These are phyloP conservation scores for Eueides isabella DNA, from an alignment of 1,140 invertebrate genomes.

Conservation along the genomic window DNA sequence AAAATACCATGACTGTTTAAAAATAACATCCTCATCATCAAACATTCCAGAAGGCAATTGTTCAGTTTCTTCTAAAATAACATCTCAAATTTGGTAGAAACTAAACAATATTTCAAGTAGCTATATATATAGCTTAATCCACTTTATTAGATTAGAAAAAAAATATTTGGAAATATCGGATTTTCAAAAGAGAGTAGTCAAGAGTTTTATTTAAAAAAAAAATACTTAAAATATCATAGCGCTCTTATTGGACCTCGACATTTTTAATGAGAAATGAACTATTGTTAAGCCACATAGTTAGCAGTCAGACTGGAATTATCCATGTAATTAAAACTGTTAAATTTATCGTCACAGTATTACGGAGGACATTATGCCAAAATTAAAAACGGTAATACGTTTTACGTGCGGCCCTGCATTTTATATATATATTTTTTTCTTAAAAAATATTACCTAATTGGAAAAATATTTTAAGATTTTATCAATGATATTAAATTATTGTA, in stretches of 20 bases:
- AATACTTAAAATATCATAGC: background rate
- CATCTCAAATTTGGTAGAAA: no score
- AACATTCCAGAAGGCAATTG: no score
- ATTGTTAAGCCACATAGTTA: constrained; percentile 26
- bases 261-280: constrained; percentile 32
- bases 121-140: no score
- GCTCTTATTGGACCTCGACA: constrained; percentile 20
- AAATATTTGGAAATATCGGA: no score
- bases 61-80: no score
- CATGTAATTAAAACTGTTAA: constrained; percentile 32
- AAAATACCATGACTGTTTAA: no score
- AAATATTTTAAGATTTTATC: background rate
- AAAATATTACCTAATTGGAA: background rate
- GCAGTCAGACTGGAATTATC: constrained; percentile 19
- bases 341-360: constrained; percentile 30
- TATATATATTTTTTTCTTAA: background rate
- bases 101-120: no score
- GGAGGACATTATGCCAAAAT: constrained; percentile 19
- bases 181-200: no score
- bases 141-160: no score
- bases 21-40: no score
- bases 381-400: constrained; percentile 10
- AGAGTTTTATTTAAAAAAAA: no score
- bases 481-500: no score
- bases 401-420: background rate